A percentile compares a stretch with the other conserved stretches of the same genome.
Evolutionary conservation across 2,888 invertebrate species (phyloP).

Genomic region (Helobdella robusta): DNA sequence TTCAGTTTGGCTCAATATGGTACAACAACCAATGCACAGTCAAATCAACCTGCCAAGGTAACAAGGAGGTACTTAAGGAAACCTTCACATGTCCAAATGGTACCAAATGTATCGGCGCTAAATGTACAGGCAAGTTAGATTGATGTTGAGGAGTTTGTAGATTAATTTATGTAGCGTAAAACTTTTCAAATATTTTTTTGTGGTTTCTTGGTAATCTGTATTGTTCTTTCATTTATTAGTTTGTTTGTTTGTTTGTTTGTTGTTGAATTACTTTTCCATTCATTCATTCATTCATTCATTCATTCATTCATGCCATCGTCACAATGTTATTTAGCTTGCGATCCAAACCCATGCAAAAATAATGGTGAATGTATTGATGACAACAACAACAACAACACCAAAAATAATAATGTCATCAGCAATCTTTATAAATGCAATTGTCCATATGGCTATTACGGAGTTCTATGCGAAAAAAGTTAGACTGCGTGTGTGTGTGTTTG

Average conservation of each 20-base stretch:
- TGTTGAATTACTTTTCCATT: too few species aligned
- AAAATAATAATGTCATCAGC: too few species aligned
- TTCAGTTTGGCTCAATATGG: constrained; percentile 1
- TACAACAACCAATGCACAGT: not conserved
- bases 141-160: too few species aligned
- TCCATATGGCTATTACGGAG: not conserved
- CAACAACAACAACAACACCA: not conserved
- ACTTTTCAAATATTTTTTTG: too few species aligned
- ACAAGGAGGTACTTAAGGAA: constrained; percentile 2
- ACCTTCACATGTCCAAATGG: not conserved
- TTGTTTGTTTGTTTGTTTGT: too few species aligned
- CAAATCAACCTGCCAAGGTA: not conserved
- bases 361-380: not conserved
- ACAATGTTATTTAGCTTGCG: not conserved
- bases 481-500: too few species aligned
- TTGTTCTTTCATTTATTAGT: too few species aligned
- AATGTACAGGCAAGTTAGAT: constrained; percentile 13
- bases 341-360: constrained; percentile 4
- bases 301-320: too few species aligned
- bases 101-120: not conserved
- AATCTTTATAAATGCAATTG: too few species aligned
- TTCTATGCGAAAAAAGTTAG: constrained; percentile 6
- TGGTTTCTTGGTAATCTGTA: too few species aligned
- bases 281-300: too few species aligned
- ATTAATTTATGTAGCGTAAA: too few species aligned